A percentile compares a stretch with the other conserved stretches of the same genome.
Evolutionary conservation across 2,888 invertebrate species (phyloP).

Genomic region (Rosalia funebris): DNA sequence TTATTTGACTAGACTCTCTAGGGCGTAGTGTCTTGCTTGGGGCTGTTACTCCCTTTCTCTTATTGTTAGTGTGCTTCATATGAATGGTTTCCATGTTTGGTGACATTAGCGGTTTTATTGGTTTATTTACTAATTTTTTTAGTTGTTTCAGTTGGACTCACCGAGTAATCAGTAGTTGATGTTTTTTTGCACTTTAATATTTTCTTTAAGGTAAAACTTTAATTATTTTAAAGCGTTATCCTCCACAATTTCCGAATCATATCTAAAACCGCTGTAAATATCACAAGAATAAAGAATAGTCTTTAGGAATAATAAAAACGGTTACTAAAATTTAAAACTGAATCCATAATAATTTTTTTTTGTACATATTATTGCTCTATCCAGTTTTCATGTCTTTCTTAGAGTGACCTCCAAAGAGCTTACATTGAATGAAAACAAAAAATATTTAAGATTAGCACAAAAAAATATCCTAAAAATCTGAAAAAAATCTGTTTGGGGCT

Average conservation of each 20-base stretch:
- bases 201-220: conserved; percentile 54
- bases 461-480: too few relatives aligned
- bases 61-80: conserved; percentile 28
- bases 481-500: too few relatives aligned
- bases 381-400: too few relatives aligned
- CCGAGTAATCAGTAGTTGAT: conserved; percentile 60
- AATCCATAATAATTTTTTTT: too few relatives aligned
- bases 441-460: too few relatives aligned
- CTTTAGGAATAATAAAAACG: too few relatives aligned
- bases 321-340: too few relatives aligned
- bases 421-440: too few relatives aligned
- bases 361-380: too few relatives aligned
- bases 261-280: too few relatives aligned
- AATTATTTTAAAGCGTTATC: conserved; percentile 46
- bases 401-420: too few relatives aligned
- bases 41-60: conserved; percentile 24
- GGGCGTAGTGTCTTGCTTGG: conserved; percentile 18
- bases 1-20: conserved; percentile 10
- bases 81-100: background rate
- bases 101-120: conserved; percentile 33
- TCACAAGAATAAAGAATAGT: too few relatives aligned
- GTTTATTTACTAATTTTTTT: conserved; percentile 50
- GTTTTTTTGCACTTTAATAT: conserved; percentile 57
- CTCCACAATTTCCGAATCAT: conserved; percentile 21
- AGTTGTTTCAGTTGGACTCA: conserved; percentile 62